Percentiles rank a stretch among this genome's conserved stretches.
Evolutionary conservation across 2,888 invertebrate genomes (phyloP).

Genomic region (Euproctis similis): DNA sequence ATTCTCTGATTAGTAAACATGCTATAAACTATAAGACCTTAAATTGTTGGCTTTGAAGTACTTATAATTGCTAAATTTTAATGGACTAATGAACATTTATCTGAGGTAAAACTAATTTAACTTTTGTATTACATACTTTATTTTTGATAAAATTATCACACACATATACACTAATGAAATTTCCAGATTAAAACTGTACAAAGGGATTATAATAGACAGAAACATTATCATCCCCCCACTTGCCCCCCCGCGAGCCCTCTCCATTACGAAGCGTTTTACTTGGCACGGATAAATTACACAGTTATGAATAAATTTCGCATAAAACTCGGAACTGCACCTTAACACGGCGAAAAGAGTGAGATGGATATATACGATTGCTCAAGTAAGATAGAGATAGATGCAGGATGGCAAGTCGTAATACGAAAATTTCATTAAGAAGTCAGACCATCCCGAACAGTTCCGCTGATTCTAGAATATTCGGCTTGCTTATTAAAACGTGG

Average conservation of each 20-base stretch:
- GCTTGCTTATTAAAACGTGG: conserved; percentile 58
- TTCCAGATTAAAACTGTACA: conserved; percentile 54
- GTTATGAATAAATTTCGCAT: conserved; percentile 78
- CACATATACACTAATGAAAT: neutral
- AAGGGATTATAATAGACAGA: conserved; percentile 60
- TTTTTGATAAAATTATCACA: too few relatives aligned
- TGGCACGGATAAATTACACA: conserved; percentile 71
- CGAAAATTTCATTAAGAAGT: conserved; percentile 75
- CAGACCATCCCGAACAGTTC: conserved; percentile 59
- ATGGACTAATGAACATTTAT: too few relatives aligned
- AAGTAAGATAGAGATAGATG: conserved; percentile 34
- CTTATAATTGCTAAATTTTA: too few relatives aligned
- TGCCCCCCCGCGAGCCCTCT: conserved; percentile 41
- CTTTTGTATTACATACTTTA: too few relatives aligned
- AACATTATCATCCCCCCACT: conserved; percentile 32
- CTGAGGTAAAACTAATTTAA: too few relatives aligned
- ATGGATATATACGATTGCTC: conserved; percentile 19
- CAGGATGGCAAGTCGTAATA: conserved; percentile 59
- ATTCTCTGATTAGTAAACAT: too few relatives aligned
- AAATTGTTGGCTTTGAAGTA: too few relatives aligned
- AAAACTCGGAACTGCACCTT: conserved; percentile 73
- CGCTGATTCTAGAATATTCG: conserved; percentile 70
- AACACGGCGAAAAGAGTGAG: conserved; percentile 54
- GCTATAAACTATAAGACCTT: too few relatives aligned
- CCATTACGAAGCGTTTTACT: conserved; percentile 66